phyloP scores from a whole-genome alignment of 2,888 invertebrate genomes.

The Flabesymbios commensalis region DNA sequence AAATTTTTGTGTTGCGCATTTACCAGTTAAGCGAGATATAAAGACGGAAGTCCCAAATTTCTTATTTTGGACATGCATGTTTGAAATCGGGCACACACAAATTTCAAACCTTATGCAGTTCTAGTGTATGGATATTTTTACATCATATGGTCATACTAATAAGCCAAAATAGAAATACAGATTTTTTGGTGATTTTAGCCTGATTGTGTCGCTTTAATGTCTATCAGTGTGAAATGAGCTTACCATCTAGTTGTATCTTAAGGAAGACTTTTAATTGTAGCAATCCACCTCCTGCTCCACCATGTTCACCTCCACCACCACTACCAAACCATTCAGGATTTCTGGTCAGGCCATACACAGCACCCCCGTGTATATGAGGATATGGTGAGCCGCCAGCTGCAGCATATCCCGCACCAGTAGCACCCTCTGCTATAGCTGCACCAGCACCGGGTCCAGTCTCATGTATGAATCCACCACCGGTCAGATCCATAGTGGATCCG shows the following conservation, averaged over 20 bases:
- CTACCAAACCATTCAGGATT: slow-evolving; percentile 40
- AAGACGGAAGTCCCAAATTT: too few species aligned
- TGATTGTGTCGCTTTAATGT: too few species aligned
- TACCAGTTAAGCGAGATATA: too few species aligned
- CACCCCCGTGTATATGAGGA: slow-evolving; percentile 32
- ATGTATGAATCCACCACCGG: slow-evolving; percentile 38
- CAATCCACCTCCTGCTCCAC: slow-evolving; percentile 45
- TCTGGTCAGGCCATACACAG: slow-evolving; percentile 36
- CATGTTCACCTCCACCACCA: slow-evolving; percentile 40
- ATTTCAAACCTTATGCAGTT: too few species aligned
- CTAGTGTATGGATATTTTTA: too few species aligned
- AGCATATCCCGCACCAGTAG: slow-evolving; percentile 43
- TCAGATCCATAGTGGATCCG: slow-evolving; percentile 37
- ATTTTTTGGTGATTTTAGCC: too few species aligned
- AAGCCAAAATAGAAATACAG: too few species aligned
- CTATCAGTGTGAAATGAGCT: too few species aligned
- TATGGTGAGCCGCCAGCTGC: slow-evolving; percentile 40
- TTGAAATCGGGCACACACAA: too few species aligned
- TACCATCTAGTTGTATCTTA: slow-evolving; percentile 39
- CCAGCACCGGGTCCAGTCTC: slow-evolving; percentile 41
- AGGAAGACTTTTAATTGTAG: slow-evolving; percentile 37
- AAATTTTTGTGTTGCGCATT: too few species aligned
- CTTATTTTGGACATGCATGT: too few species aligned
- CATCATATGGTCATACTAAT: too few species aligned
- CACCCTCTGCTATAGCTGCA: slow-evolving; percentile 28